These are phyloP conservation scores for Oscheius sp. DNA, from an alignment of 2,888 invertebrate genomes.

Conservation along the genomic window DNA sequence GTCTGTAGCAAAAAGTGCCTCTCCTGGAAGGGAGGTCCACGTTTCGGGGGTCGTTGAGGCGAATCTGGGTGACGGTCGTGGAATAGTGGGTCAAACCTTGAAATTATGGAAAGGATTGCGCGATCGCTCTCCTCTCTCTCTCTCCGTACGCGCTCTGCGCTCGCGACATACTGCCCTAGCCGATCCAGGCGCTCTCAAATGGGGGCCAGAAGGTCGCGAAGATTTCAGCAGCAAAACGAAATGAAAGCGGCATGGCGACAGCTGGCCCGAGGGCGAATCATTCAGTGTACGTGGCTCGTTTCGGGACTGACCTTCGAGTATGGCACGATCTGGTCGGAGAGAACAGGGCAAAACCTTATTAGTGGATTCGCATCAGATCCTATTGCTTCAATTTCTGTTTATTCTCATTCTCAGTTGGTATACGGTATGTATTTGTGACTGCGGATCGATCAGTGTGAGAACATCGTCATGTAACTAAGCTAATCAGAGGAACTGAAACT, in stretches of 20 bases:
- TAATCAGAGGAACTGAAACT: no score
- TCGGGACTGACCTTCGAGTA: conserved; percentile 2
- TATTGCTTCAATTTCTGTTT: no score
- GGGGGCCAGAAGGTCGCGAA: conserved; percentile 30
- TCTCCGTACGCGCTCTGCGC: conserved; percentile 13
- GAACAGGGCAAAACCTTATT: no score
- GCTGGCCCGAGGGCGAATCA: conserved; percentile 12
- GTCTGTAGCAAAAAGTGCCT: conserved; percentile 5
- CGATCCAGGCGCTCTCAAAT: conserved; percentile 24
- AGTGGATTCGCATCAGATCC: no score
- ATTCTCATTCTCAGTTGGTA: no score
- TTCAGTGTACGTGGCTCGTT: neutral
- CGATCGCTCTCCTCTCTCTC: conserved; percentile 15
- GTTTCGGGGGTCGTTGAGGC: conserved; percentile 32
- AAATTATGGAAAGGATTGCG: conserved; percentile 50
- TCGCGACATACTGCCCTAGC: conserved; percentile 2
- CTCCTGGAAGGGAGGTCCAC: conserved; percentile 3
- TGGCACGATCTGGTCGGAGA: neutral
- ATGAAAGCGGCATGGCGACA: conserved; percentile 4
- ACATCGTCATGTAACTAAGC: no score
- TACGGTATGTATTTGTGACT: no score
- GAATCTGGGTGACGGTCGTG: conserved; percentile 35
- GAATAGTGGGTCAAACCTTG: conserved; percentile 57
- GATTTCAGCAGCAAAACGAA: conserved; percentile 7
- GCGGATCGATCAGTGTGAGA: no score